Conservation (phyloP, 2,797 vertebrate species). For the Melanogrammus aeglefinus region DNA sequence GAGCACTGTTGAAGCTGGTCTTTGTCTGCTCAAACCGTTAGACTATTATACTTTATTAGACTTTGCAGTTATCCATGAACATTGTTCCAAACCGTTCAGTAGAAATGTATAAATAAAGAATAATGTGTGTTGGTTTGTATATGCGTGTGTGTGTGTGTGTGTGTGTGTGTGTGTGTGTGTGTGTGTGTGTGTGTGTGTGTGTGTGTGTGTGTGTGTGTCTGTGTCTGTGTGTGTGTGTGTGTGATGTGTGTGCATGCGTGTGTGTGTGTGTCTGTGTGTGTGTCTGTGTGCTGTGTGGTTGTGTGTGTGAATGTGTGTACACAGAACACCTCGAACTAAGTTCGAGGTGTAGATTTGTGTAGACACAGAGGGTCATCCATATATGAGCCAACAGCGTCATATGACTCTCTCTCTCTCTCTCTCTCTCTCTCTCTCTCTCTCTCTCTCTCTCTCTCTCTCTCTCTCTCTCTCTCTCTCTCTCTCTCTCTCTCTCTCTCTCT, state of each 20-base stretch:
- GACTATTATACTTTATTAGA: too few species aligned
- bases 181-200: too few species aligned
- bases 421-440: not conserved
- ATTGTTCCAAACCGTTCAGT: not conserved
- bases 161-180: too few species aligned
- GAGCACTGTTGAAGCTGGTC: not conserved
- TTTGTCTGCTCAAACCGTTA: not conserved
- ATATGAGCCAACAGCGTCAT: not conserved
- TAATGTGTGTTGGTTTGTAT: too few species aligned
- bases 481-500: not conserved
- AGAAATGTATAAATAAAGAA: not conserved
- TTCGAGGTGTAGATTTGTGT: not conserved
- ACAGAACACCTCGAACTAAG: too few species aligned
- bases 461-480: not conserved
- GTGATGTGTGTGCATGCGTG: too few species aligned
- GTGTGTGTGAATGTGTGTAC: too few species aligned
- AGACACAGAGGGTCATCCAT: not conserved
- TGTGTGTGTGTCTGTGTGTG: too few species aligned
- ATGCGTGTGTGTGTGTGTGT: too few species aligned
- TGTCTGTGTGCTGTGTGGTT: too few species aligned
- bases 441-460: not conserved
- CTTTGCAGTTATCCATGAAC: not conserved
- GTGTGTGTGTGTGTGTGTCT: too few species aligned
- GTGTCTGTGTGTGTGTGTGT: too few species aligned
- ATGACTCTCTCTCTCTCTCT: not conserved